phyloP scores from a whole-genome alignment of 2,113 vertebrate species.

The Sylvietta virens region DNA sequence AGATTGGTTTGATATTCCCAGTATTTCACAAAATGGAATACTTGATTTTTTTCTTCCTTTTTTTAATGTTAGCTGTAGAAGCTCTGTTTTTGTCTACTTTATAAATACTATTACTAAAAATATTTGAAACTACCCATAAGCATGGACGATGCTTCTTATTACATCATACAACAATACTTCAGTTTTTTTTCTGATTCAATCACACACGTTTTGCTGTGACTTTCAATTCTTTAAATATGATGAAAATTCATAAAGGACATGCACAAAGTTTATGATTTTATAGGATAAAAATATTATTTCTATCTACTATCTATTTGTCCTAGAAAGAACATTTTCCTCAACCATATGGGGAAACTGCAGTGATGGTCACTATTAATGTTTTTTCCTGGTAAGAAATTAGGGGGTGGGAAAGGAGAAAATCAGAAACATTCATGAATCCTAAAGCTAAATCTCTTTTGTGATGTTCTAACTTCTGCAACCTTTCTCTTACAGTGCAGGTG shows the following conservation, averaged over 20 bases:
- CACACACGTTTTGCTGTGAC: background rate
- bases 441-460: background rate
- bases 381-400: background rate
- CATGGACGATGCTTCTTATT: background rate
- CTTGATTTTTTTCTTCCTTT: background rate
- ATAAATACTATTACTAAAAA: background rate
- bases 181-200: background rate
- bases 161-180: background rate
- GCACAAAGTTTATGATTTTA: background rate
- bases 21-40: background rate
- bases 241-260: background rate
- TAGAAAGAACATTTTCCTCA: background rate
- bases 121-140: background rate
- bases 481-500: background rate
- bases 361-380: background rate
- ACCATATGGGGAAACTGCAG: background rate
- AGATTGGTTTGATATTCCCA: background rate
- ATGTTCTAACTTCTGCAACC: background rate
- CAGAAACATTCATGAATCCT: background rate
- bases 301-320: background rate
- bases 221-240: background rate
- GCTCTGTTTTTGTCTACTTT: background rate
- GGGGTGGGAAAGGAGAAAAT: background rate
- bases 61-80: background rate
- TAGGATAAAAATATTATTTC: background rate